Evolutionary conservation across 2,888 invertebrate species (phyloP).

Genomic region (Drosophila ustulata): DNA sequence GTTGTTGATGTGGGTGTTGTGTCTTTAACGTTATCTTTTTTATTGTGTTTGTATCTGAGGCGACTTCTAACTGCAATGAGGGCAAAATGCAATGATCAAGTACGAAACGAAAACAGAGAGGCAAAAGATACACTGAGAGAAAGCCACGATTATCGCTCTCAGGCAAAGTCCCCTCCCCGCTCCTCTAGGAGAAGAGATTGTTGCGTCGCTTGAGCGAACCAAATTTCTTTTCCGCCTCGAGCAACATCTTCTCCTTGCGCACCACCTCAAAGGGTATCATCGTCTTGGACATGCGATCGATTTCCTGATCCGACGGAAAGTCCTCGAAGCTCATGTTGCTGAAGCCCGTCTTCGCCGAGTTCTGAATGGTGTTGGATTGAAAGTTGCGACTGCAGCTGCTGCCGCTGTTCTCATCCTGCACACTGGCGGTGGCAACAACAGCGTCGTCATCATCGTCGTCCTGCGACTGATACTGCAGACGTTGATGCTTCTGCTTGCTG

Average conservation of each 20-base stretch:
- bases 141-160: conserved; percentile 10
- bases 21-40: conserved; percentile 9
- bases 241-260: conserved; percentile 85
- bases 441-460: conserved; percentile 75
- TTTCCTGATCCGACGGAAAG: conserved; percentile 89
- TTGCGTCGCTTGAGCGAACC: conserved; percentile 86
- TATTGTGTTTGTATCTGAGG: conserved; percentile 31
- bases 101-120: conserved; percentile 25
- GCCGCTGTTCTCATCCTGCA: conserved; percentile 50
- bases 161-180: conserved; percentile 9
- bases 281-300: conserved; percentile 83
- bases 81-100: conserved; percentile 42
- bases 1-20: background rate
- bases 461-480: conserved; percentile 77
- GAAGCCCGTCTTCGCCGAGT: conserved; percentile 87
- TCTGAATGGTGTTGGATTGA: conserved; percentile 84
- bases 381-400: conserved; percentile 69
- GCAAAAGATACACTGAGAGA: conserved; percentile 20
- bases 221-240: conserved; percentile 86
- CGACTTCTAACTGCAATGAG: conserved; percentile 51
- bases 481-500: conserved; percentile 81
- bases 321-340: conserved; percentile 92
- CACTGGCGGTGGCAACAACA: background rate
- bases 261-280: conserved; percentile 89
- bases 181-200: conserved; percentile 85